These are phyloP conservation scores for Ecliptopera silaceata DNA, from an alignment of 2,888 invertebrate genomes.

Conservation along the genomic window DNA sequence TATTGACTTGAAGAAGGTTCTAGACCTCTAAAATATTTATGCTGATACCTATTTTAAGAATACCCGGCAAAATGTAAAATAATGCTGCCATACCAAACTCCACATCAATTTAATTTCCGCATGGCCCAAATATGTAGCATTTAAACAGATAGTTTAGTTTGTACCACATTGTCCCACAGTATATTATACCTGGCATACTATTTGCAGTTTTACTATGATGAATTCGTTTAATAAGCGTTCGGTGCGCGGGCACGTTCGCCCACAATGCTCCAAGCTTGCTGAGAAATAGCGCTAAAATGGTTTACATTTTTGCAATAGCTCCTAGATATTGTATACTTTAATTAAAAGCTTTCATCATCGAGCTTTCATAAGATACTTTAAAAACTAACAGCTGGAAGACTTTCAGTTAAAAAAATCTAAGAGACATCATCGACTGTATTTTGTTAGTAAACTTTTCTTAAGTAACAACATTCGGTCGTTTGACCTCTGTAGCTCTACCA, in stretches of 20 bases:
- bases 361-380: neutral
- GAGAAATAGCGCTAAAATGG: constrained; percentile 42
- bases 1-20: no score
- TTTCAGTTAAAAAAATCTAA: no score
- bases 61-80: constrained; percentile 5
- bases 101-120: constrained; percentile 18
- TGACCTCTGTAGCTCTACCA: no score
- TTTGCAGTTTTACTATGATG: constrained; percentile 46
- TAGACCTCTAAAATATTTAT: no score
- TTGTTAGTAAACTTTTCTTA: no score
- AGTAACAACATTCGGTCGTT: no score
- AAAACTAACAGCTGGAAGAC: no score
- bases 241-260: constrained; percentile 45
- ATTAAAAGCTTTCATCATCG: neutral
- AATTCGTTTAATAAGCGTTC: constrained; percentile 61
- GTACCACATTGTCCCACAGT: constrained; percentile 11
- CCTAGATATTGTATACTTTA: constrained; percentile 9
- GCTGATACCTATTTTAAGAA: no score
- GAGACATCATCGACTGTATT: no score
- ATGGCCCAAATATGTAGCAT: constrained; percentile 11
- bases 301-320: constrained; percentile 40
- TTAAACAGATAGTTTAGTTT: constrained; percentile 13
- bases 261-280: constrained; percentile 38
- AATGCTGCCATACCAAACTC: neutral
- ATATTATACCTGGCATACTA: constrained; percentile 20